Evolutionary conservation across 2,888 invertebrate genomes (phyloP).

Genomic region (Hoplodrina ambigua): DNA sequence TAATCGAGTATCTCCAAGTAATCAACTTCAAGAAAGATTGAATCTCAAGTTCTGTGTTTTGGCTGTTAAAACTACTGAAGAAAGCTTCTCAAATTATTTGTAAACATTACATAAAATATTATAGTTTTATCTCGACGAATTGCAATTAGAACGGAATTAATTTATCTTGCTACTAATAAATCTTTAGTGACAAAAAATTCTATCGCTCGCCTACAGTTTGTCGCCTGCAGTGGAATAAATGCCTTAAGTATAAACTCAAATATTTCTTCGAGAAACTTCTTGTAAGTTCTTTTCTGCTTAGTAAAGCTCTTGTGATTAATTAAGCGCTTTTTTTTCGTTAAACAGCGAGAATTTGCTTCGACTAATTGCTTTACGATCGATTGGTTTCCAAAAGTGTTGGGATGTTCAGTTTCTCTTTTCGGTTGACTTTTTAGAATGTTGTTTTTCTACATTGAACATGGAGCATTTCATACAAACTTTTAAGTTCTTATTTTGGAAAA

Average conservation of each 20-base stretch:
- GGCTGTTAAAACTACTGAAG: neutral
- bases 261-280: constrained; percentile 62
- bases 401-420: constrained; percentile 20
- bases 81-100: neutral
- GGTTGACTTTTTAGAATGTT: constrained; percentile 14
- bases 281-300: constrained; percentile 63
- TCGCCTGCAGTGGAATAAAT: constrained; percentile 8
- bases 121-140: no score
- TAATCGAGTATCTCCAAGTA: no score
- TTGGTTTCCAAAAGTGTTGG: constrained; percentile 48
- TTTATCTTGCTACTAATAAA: no score
- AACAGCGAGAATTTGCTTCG: constrained; percentile 60
- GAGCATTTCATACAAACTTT: no score
- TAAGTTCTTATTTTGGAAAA: no score
- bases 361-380: constrained; percentile 64
- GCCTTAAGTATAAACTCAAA: constrained; percentile 62
- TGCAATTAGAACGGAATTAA: no score
- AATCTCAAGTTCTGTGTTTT: neutral
- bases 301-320: constrained; percentile 66
- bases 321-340: constrained; percentile 56
- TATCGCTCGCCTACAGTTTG: neutral
- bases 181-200: neutral
- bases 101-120: neutral
- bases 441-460: constrained; percentile 8
- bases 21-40: no score